phyloP scores from a whole-genome alignment of 2,113 vertebrate genomes.

The Petroica traversi region DNA sequence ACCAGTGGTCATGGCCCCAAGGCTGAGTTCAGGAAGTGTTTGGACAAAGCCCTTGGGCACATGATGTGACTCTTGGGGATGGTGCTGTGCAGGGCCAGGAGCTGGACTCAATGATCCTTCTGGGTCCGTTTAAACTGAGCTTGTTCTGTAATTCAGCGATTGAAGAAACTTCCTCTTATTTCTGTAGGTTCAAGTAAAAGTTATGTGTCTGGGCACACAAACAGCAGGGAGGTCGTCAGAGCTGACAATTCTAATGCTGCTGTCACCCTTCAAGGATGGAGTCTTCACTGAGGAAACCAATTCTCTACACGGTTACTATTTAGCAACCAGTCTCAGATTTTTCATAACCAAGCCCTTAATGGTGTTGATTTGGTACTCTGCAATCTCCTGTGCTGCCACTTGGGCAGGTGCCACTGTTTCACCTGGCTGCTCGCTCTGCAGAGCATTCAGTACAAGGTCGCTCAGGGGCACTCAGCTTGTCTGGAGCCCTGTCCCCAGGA shows the following conservation, averaged over 20 bases:
- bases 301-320: neutral
- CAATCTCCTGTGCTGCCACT: too few relatives aligned
- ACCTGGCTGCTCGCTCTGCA: accelerated
- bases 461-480: neutral
- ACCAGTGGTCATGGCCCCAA: accelerated
- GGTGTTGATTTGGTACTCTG: neutral
- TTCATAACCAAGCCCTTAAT: too few relatives aligned
- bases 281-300: neutral
- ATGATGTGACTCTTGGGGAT: too few relatives aligned
- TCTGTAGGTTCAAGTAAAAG: neutral
- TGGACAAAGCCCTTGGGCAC: accelerated
- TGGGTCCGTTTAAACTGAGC: neutral
- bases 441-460: too few relatives aligned
- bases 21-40: accelerated
- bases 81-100: neutral
- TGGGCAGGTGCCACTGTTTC: neutral
- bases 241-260: neutral
- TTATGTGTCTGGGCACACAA: neutral
- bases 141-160: neutral
- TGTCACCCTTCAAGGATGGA: neutral
- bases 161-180: neutral
- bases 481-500: neutral
- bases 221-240: neutral
- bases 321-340: neutral
- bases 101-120: accelerated